phyloP scores from a whole-genome alignment of 2,797 vertebrate genomes.

The Xenops minutus region DNA sequence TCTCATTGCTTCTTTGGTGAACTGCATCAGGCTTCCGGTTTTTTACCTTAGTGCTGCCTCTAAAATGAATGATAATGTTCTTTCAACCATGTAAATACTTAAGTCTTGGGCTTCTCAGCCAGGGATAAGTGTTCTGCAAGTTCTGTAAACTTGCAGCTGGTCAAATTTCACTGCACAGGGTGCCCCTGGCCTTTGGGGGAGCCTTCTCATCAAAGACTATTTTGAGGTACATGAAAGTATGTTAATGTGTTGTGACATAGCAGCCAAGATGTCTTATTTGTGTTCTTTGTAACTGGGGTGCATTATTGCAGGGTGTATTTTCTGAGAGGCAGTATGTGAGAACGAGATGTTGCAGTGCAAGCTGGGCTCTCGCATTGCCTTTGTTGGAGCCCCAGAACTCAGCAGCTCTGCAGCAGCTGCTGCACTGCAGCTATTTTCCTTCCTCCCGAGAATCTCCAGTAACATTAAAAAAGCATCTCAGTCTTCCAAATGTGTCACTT shows the following conservation, averaged over 20 bases:
- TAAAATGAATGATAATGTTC: background rate
- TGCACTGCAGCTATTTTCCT: conserved; percentile 57
- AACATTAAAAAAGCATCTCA: background rate
- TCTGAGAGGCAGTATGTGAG: background rate
- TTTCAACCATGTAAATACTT: background rate
- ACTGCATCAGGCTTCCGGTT: background rate
- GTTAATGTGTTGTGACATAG: background rate
- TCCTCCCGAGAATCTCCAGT: background rate
- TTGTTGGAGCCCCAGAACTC: fast-evolving
- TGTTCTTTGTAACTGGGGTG: background rate
- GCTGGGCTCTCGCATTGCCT: fast-evolving
- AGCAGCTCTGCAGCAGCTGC: conserved; percentile 37
- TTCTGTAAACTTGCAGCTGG: background rate
- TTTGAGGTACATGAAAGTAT: background rate
- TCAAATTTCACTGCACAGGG: background rate
- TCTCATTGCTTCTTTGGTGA: background rate
- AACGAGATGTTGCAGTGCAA: background rate
- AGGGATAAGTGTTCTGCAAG: background rate
- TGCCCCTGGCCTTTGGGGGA: background rate
- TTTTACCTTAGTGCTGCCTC: background rate
- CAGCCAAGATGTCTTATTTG: background rate
- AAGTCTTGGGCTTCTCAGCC: background rate
- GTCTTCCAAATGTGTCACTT: background rate
- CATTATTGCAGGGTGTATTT: background rate
- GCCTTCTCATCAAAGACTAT: background rate